phyloP scores from a whole-genome alignment of 1,140 invertebrate species.

The Chironomus tepperi region DNA sequence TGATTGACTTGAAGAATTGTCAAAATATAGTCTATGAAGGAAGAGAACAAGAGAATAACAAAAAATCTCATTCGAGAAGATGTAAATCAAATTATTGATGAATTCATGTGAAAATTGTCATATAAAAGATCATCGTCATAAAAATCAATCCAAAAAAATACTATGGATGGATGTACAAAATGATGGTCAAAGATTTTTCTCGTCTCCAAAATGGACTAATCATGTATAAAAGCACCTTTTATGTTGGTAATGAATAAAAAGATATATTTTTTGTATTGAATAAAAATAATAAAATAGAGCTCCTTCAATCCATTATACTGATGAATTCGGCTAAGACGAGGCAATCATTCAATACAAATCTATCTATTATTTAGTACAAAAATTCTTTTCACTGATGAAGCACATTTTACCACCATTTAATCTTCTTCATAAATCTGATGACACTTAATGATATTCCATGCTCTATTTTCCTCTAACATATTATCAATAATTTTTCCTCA shows the following conservation, averaged over 20 bases:
- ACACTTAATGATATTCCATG: not conserved
- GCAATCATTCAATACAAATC: not conserved
- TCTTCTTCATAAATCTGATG: conserved; percentile 18
- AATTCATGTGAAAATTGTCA: not conserved
- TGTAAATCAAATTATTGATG: conserved; percentile 9
- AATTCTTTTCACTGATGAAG: not conserved
- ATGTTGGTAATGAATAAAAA: not conserved
- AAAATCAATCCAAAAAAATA: not conserved
- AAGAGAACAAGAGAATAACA: not conserved
- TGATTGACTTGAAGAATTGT: too few relatives aligned
- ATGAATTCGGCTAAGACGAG: not conserved
- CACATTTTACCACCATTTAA: conserved; percentile 4
- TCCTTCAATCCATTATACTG: conserved; percentile 1
- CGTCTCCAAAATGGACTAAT: not conserved
- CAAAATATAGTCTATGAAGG: not conserved
- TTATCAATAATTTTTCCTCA: too few relatives aligned
- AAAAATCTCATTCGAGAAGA: not conserved
- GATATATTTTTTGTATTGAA: too few relatives aligned
- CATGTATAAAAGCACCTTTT: not conserved
- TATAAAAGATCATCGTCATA: conserved; percentile 13
- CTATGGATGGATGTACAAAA: not conserved
- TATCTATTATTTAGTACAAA: conserved; percentile 16
- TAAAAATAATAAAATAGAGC: not conserved
- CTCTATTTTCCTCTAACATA: too few relatives aligned
- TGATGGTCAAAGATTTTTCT: not conserved